These are phyloP conservation scores for Drosophila equinoxialis DNA, from an alignment of 1,140 invertebrate species.

Conservation along the genomic window DNA sequence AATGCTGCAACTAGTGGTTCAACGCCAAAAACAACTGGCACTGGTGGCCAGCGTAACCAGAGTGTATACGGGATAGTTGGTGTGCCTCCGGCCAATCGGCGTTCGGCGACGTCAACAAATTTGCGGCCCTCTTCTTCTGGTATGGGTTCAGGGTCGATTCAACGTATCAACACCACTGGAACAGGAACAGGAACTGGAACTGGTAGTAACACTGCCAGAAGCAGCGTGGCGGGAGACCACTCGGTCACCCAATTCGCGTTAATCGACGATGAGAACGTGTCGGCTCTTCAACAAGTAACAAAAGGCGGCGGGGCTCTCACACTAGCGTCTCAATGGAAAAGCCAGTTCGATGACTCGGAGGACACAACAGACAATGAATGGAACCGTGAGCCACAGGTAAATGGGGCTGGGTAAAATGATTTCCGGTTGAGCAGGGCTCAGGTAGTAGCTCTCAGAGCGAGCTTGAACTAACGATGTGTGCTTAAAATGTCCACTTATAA, in stretches of 20 bases:
- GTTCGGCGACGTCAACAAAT: constrained; percentile 68
- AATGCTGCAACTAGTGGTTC: constrained; percentile 15
- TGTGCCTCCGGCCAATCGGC: constrained; percentile 53
- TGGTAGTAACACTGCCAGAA: constrained; percentile 67
- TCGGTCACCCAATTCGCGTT: constrained; percentile 93
- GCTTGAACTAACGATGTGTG: constrained; percentile 30
- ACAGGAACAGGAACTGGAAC: constrained; percentile 17
- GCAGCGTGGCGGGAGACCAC: constrained; percentile 83
- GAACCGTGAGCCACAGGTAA: constrained; percentile 88
- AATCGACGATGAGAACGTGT: constrained; percentile 96
- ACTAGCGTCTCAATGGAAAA: constrained; percentile 95
- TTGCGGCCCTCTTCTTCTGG: constrained; percentile 82
- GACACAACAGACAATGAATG: constrained; percentile 96
- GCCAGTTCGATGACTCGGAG: constrained; percentile 96
- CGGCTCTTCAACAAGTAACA: constrained; percentile 92
- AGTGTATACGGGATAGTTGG: constrained; percentile 28
- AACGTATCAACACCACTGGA: constrained; percentile 82
- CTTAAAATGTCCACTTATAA: constrained; percentile 65
- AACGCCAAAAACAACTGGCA: constrained; percentile 21
- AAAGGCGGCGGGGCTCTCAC: constrained; percentile 90
- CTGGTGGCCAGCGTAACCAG: constrained; percentile 32
- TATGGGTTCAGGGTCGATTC: constrained; percentile 64
- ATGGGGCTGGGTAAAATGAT: neutral
- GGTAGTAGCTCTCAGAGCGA: neutral
- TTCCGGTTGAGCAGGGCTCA: neutral